phyloP scores from a whole-genome alignment of 30 jellyfish, hydroid and myxozoan genomes.

The Turritopsis dohrnii region DNA sequence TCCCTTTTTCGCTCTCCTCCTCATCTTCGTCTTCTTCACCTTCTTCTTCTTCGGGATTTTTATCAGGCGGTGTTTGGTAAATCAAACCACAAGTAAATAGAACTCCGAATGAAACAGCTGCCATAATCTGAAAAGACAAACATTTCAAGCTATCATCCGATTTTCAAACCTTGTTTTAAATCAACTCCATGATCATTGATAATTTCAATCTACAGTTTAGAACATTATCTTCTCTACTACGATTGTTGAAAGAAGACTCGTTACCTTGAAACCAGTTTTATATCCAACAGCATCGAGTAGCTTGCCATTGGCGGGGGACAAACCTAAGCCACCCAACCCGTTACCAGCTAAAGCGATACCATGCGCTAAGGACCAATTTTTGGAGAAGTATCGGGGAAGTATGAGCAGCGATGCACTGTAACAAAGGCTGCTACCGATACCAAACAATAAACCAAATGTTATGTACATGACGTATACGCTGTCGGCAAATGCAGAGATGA shows the following conservation, averaged over 20 bases:
- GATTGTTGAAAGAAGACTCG: too few relatives aligned
- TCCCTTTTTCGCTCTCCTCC: neutral
- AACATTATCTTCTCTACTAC: too few relatives aligned
- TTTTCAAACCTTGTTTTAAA: neutral
- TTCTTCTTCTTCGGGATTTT: slow-evolving; percentile 22
- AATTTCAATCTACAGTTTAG: too few relatives aligned
- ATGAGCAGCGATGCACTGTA: slow-evolving; percentile 71
- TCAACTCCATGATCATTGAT: neutral
- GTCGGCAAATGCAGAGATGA: slow-evolving; percentile 67
- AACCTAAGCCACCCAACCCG: slow-evolving; percentile 81
- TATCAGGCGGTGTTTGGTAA: slow-evolving; percentile 57
- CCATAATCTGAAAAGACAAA: slow-evolving; percentile 29
- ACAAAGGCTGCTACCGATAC: slow-evolving; percentile 66
- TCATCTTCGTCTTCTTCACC: slow-evolving; percentile 34
- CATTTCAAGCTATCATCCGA: neutral
- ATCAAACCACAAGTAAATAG: slow-evolving; percentile 49
- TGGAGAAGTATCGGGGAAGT: slow-evolving; percentile 71
- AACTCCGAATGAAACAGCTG: slow-evolving; percentile 56
- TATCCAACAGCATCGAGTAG: slow-evolving; percentile 44
- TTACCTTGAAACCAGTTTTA: slow-evolving; percentile 49
- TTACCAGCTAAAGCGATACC: slow-evolving; percentile 85
- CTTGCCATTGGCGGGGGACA: slow-evolving; percentile 61
- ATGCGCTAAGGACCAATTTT: slow-evolving; percentile 80
- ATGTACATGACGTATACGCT: slow-evolving; percentile 65
- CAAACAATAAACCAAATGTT: slow-evolving; percentile 66